Evolutionary conservation across 2,113 vertebrate species (phyloP).

Genomic region (Anguilla rostrata): DNA sequence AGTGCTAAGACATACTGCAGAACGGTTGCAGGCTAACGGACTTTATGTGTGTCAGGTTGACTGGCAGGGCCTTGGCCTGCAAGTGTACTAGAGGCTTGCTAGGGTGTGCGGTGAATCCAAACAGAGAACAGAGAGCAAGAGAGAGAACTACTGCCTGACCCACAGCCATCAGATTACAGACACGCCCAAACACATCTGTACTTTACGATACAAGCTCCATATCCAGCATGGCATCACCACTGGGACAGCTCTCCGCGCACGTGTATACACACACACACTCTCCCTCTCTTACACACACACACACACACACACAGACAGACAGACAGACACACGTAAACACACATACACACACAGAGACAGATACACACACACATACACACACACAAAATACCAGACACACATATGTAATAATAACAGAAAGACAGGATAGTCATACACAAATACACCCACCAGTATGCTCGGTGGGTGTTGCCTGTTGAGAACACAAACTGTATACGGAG

Average conservation of each 20-base stretch:
- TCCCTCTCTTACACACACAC: too few species aligned
- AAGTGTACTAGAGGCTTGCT: too few species aligned
- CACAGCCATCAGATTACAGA: constrained; percentile 15
- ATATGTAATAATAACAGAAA: too few species aligned
- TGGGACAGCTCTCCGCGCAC: background rate
- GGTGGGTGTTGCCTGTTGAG: background rate
- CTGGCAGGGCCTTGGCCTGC: too few species aligned
- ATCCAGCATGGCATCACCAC: background rate
- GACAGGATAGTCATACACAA: background rate
- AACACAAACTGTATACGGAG: background rate
- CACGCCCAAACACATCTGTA: constrained; percentile 9
- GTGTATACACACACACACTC: background rate
- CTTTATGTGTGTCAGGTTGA: too few species aligned
- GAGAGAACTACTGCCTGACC: background rate
- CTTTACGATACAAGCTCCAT: background rate
- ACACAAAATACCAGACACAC: background rate
- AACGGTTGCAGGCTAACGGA: too few species aligned
- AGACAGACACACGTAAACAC: background rate
- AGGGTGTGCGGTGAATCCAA: background rate
- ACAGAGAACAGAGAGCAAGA: background rate
- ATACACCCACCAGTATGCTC: constrained; percentile 6
- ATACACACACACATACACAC: too few species aligned
- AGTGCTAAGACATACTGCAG: too few species aligned
- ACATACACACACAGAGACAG: too few species aligned
- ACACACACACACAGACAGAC: background rate